Evolutionary conservation across 1,140 invertebrate species (phyloP).

Genomic region (Hermatobates lingyangjiaoensis): DNA sequence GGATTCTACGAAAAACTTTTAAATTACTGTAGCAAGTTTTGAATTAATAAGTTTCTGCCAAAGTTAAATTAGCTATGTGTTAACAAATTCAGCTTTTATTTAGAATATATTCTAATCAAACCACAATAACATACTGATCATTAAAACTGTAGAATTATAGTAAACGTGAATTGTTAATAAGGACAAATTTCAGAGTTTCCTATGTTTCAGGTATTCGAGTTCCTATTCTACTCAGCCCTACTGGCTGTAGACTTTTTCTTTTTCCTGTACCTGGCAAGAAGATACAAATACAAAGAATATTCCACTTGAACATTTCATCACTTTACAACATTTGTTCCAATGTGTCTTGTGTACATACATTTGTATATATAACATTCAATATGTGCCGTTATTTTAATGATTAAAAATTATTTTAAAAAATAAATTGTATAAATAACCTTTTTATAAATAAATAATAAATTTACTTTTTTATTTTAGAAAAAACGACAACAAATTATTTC

Average conservation of each 20-base stretch:
- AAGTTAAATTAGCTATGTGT: not conserved
- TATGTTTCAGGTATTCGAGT: slow-evolving; percentile 51
- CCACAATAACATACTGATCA: not conserved
- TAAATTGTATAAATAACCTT: too few species aligned
- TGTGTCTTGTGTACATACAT: too few species aligned
- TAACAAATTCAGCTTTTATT: not conserved
- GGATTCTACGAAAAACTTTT: too few species aligned
- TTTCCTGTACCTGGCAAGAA: slow-evolving; percentile 53
- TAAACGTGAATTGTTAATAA: not conserved
- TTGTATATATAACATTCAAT: too few species aligned
- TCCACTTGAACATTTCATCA: too few species aligned
- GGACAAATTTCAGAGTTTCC: not conserved
- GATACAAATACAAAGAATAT: slow-evolving; percentile 29
- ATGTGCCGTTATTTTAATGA: too few species aligned
- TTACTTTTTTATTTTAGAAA: too few species aligned
- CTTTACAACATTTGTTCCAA: too few species aligned
- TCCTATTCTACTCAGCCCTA: slow-evolving; percentile 69
- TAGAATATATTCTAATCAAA: not conserved
- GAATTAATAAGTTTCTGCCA: not conserved
- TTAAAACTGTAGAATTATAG: not conserved
- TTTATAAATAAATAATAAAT: too few species aligned
- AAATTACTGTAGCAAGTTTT: not conserved
- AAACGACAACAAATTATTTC: too few species aligned
- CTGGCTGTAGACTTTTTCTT: slow-evolving; percentile 66
- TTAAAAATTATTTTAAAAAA: too few species aligned